Conservation (phyloP, 2,797 vertebrate species). For the Etheostoma nigrum region DNA sequence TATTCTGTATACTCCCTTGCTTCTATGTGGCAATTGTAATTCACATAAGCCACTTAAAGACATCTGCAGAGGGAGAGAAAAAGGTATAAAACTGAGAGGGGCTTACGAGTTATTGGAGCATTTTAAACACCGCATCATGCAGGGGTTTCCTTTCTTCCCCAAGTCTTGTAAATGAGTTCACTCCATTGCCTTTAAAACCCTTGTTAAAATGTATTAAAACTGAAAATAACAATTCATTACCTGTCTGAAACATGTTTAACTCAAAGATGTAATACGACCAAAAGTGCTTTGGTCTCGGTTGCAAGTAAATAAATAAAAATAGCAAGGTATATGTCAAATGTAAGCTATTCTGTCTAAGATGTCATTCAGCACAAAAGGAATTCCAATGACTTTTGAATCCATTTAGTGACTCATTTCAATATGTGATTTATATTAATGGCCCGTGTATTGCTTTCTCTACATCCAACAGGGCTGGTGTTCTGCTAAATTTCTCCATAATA, state of each 20-base stretch:
- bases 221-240: conserved; percentile 80
- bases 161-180: conserved; percentile 75
- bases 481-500: conserved; percentile 73
- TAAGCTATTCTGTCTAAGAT: conserved; percentile 63
- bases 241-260: conserved; percentile 65
- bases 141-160: conserved; percentile 45
- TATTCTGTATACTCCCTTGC: conserved; percentile 59
- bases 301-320: conserved; percentile 31
- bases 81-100: conserved; percentile 65
- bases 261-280: conserved; percentile 56
- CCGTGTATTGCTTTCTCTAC: conserved; percentile 55
- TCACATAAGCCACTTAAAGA: conserved; percentile 83
- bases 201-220: conserved; percentile 75
- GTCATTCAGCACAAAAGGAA: conserved; percentile 70
- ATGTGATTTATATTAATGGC: conserved; percentile 76
- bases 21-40: conserved; percentile 76
- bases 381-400: conserved; percentile 74
- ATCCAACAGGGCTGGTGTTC: conserved; percentile 56
- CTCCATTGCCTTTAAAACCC: conserved; percentile 71
- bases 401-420: conserved; percentile 71
- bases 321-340: conserved; percentile 50
- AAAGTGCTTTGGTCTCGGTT: conserved; percentile 64
- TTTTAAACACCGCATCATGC: conserved; percentile 71
- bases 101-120: conserved; percentile 77
- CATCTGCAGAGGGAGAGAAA: conserved; percentile 70